Conservation (phyloP, 2,797 vertebrate species). For the Megaceryle alcyon region DNA sequence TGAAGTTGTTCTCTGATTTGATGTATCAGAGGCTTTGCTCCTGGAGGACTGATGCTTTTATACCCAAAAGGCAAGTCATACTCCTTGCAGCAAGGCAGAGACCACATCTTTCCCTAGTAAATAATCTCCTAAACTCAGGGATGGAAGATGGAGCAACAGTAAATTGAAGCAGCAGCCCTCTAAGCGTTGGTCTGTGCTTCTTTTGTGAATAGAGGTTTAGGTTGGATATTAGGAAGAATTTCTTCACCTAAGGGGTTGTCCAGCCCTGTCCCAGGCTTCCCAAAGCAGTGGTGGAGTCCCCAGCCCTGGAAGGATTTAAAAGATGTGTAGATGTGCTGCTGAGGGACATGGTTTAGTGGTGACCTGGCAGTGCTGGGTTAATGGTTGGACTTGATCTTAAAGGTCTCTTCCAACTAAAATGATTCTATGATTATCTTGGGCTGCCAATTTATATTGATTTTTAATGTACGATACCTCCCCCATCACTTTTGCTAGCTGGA, state of each 20-base stretch:
- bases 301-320: neutral
- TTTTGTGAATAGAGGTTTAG: neutral
- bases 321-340: neutral
- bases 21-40: neutral
- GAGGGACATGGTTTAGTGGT: neutral
- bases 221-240: neutral
- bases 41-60: neutral
- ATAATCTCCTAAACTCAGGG: neutral
- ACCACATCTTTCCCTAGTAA: neutral
- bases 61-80: neutral
- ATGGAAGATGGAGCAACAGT: neutral
- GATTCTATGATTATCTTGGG: neutral
- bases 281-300: neutral
- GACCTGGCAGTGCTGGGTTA: neutral
- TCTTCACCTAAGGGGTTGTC: neutral
- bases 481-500: neutral
- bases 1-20: neutral
- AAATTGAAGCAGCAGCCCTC: neutral
- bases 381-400: neutral
- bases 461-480: neutral
- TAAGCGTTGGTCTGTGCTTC: neutral
- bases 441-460: constrained; percentile 32
- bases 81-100: neutral
- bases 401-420: neutral
- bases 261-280: neutral